A percentile compares a stretch with the other conserved stretches of the same genome.
Evolutionary conservation across 2,797 vertebrate genomes (phyloP).

Genomic region (Bovichtus variegatus): DNA sequence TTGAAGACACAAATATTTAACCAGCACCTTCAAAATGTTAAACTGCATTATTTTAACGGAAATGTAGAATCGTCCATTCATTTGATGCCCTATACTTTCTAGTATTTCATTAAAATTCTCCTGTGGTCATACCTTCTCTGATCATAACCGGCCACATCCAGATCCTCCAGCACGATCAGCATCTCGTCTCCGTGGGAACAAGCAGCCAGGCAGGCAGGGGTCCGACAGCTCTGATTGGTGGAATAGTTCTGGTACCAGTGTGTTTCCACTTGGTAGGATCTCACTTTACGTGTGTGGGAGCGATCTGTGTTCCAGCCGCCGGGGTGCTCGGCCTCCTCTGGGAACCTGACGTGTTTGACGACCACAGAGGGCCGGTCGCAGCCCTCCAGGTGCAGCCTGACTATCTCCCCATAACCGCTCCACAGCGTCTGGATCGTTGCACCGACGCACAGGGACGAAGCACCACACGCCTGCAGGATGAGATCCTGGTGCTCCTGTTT

Average conservation of each 20-base stretch:
- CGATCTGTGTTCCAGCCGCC: conserved; percentile 76
- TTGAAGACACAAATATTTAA: not conserved
- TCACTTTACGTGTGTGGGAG: conserved; percentile 84
- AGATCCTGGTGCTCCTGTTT: conserved; percentile 81
- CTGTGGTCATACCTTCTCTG: conserved; percentile 70
- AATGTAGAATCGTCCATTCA: not conserved
- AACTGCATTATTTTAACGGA: not conserved
- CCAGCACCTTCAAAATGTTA: not conserved
- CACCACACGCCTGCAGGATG: conserved; percentile 78
- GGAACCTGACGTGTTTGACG: conserved; percentile 84
- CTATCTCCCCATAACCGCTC: conserved; percentile 86
- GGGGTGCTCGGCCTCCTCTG: conserved; percentile 67
- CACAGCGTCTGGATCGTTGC: conserved; percentile 83
- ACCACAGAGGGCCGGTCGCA: conserved; percentile 80
- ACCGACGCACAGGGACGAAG: conserved; percentile 73
- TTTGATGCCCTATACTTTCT: not conserved
- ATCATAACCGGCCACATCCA: conserved; percentile 82
- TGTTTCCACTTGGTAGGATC: conserved; percentile 86
- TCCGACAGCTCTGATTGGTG: conserved; percentile 72
- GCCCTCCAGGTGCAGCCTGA: conserved; percentile 81
- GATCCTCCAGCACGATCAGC: conserved; percentile 86
- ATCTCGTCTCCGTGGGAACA: conserved; percentile 83
- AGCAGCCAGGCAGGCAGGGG: conserved; percentile 80
- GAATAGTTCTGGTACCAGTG: conserved; percentile 86
- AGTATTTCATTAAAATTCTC: too few relatives aligned